Percentiles rank a stretch among this genome's conserved stretches.
These are phyloP conservation scores for Candoia aspera DNA, from an alignment of 2,113 vertebrate genomes.

Conservation along the genomic window DNA sequence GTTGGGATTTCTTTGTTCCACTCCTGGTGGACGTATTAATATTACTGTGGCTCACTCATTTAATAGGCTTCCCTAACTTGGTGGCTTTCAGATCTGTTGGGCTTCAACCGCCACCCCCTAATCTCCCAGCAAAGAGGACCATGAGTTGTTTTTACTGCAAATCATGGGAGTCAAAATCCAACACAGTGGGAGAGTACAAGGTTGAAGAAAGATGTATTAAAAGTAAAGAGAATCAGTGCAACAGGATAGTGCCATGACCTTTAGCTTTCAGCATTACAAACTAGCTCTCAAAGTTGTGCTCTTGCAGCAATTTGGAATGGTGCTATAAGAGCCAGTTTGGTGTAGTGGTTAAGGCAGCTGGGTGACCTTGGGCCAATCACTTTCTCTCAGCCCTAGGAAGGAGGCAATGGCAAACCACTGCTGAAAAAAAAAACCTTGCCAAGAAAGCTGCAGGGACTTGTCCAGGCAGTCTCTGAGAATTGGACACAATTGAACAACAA, in stretches of 20 bases:
- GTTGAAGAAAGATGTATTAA: not conserved
- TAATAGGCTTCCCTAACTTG: not conserved
- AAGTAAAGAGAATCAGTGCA: not conserved
- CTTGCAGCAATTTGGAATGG: not conserved
- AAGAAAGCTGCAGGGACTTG: too few species aligned
- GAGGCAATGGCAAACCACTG: too few species aligned
- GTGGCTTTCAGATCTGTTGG: not conserved
- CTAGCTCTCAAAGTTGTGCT: not conserved
- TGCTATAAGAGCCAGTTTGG: not conserved
- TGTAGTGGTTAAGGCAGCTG: too few species aligned
- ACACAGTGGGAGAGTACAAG: not conserved
- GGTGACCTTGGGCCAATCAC: too few species aligned
- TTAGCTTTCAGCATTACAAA: not conserved
- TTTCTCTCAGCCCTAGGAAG: too few species aligned
- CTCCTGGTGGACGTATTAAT: not conserved
- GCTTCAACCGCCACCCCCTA: not conserved
- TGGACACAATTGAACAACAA: too few species aligned
- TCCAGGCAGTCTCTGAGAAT: too few species aligned
- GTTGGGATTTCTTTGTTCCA: not conserved
- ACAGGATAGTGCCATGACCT: not conserved
- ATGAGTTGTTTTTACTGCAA: not conserved
- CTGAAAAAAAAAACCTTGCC: too few species aligned
- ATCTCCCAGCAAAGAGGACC: not conserved
- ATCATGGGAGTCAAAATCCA: not conserved
- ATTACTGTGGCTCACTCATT: not conserved